phyloP scores from a whole-genome alignment of 2,797 vertebrate genomes.

The Stomatorhinus walkeri region DNA sequence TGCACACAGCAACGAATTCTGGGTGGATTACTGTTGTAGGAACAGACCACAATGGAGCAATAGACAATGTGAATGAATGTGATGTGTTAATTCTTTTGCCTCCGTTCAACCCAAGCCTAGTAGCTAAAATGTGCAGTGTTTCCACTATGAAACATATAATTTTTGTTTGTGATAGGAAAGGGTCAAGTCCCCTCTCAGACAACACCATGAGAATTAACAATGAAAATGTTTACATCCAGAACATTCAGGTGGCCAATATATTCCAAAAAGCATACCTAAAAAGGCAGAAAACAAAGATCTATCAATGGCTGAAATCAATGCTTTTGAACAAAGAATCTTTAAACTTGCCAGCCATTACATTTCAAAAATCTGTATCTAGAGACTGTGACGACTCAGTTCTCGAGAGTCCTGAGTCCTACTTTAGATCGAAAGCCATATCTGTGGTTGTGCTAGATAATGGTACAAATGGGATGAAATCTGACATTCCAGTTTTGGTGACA shows the following conservation, averaged over 20 bases:
- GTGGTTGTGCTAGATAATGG: constrained; percentile 53
- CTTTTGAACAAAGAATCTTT: constrained; percentile 43
- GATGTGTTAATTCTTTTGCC: constrained; percentile 62
- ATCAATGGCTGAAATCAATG: constrained; percentile 61
- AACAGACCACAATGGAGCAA: constrained; percentile 29
- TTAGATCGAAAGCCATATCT: constrained; percentile 55
- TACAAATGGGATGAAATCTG: constrained; percentile 37
- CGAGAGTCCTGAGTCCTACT: constrained; percentile 56
- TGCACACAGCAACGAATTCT: constrained; percentile 52
- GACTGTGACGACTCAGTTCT: background rate
- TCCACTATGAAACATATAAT: constrained; percentile 53
- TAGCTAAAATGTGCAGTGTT: constrained; percentile 31
- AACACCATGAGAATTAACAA: constrained; percentile 38
- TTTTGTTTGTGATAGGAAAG: constrained; percentile 51
- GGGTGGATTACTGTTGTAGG: constrained; percentile 58
- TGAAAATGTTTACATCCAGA: constrained; percentile 56
- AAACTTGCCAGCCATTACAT: constrained; percentile 42
- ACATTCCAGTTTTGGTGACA: constrained; percentile 48
- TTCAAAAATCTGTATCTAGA: constrained; percentile 33
- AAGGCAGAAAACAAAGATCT: constrained; percentile 45
- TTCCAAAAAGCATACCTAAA: constrained; percentile 67
- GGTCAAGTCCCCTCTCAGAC: constrained; percentile 26
- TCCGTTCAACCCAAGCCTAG: constrained; percentile 47
- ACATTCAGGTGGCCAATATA: constrained; percentile 51
- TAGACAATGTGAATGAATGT: constrained; percentile 35